Percentiles rank a stretch among this genome's conserved stretches.
Evolutionary conservation across 2,797 vertebrate species (phyloP).

Genomic region (Betta splendens): DNA sequence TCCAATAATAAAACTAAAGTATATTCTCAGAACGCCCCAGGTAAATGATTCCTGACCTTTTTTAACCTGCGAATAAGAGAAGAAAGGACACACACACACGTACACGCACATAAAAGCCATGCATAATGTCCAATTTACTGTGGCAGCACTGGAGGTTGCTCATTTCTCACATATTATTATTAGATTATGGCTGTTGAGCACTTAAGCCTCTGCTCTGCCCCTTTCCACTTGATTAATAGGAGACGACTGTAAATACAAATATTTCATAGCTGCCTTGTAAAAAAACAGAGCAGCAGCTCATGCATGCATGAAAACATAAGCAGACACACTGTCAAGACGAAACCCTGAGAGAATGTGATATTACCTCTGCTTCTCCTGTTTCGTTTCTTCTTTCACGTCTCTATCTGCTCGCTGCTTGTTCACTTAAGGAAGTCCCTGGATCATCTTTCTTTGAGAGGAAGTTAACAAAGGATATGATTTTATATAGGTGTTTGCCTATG

Average conservation of each 20-base stretch:
- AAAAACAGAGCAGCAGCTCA: slow-evolving; percentile 36
- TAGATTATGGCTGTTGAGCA: slow-evolving; percentile 89
- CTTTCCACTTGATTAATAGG: slow-evolving; percentile 86
- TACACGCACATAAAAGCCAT: slow-evolving; percentile 85
- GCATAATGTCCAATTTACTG: slow-evolving; percentile 99
- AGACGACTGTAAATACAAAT: slow-evolving; percentile 86
- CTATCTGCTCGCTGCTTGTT: slow-evolving; percentile 31
- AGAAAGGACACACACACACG: slow-evolving; percentile 41
- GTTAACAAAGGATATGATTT: slow-evolving; percentile 43
- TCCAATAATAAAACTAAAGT: slow-evolving; percentile 68
- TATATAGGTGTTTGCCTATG: slow-evolving; percentile 7
- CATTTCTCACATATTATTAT: slow-evolving; percentile 97
- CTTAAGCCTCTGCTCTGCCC: slow-evolving; percentile 80
- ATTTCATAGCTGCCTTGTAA: slow-evolving; percentile 85
- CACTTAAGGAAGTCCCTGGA: slow-evolving; percentile 68
- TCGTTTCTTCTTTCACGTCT: slow-evolving; percentile 35
- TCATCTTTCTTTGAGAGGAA: slow-evolving; percentile 61
- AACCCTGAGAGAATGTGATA: slow-evolving; percentile 44
- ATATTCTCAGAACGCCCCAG: slow-evolving; percentile 59
- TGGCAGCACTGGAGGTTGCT: slow-evolving; percentile 86
- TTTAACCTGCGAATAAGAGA: slow-evolving; percentile 53
- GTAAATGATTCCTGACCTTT: slow-evolving; percentile 77
- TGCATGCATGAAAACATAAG: slow-evolving; percentile 41
- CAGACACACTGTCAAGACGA: slow-evolving; percentile 28
- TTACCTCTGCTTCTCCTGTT: slow-evolving; percentile 46